phyloP scores from a whole-genome alignment of 2,888 invertebrate genomes.

The Baccha elongata region DNA sequence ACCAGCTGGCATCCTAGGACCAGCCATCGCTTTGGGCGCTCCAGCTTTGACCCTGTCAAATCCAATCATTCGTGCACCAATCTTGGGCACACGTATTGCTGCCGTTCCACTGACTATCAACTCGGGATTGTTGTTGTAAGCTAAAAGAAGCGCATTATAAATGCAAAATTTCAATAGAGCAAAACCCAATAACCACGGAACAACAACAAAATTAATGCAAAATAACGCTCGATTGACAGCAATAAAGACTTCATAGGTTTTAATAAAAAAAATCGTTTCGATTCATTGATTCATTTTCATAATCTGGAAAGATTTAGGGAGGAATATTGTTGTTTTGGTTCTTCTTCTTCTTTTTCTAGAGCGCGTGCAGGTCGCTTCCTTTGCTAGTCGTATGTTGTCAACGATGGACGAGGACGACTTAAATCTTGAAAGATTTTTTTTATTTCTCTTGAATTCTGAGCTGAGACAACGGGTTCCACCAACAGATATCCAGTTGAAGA shows the following conservation, averaged over 20 bases:
- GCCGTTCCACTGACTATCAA: constrained; percentile 43
- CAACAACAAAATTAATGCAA: constrained; percentile 12
- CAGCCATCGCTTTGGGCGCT: constrained; percentile 28
- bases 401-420: too few relatives aligned
- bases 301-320: too few relatives aligned
- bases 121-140: constrained; percentile 49
- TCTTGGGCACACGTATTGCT: constrained; percentile 43
- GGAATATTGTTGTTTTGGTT: too few relatives aligned
- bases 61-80: constrained; percentile 56
- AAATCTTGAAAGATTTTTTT: too few relatives aligned
- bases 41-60: constrained; percentile 46
- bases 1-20: constrained; percentile 42
- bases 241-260: constrained; percentile 58
- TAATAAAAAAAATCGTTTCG: constrained; percentile 19
- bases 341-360: too few relatives aligned
- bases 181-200: constrained; percentile 2
- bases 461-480: too few relatives aligned
- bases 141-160: neutral
- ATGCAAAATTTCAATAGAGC: neutral
- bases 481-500: too few relatives aligned
- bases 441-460: too few relatives aligned
- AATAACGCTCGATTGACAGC: constrained; percentile 36
- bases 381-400: too few relatives aligned
- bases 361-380: too few relatives aligned
- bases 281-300: too few relatives aligned